Percentiles rank a stretch among this genome's conserved stretches.
Evolutionary conservation across 1,140 invertebrate genomes (phyloP).

Genomic region (Venustaconcha ellipsiformis): DNA sequence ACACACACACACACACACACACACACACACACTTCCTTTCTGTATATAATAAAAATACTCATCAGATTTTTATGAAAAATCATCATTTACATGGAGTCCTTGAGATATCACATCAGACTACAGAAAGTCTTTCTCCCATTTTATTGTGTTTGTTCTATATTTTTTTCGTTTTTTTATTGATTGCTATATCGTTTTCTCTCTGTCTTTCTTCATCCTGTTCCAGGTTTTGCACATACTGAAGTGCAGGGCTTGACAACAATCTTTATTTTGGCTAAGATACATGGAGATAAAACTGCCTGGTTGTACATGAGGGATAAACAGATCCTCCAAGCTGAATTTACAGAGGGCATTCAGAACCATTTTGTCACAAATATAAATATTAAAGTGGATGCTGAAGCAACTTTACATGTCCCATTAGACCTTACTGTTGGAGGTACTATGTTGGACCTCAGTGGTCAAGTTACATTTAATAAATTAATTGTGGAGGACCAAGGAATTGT

Average conservation of each 20-base stretch:
- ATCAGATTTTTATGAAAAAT: no score
- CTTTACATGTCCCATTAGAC: conserved; percentile 47
- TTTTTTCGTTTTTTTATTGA: no score
- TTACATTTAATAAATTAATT: conserved; percentile 51
- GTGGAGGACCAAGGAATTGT: conserved; percentile 45
- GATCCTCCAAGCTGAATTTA: conserved; percentile 42
- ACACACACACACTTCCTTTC: no score
- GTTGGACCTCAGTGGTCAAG: conserved; percentile 39
- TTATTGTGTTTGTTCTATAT: no score
- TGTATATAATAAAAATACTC: no score
- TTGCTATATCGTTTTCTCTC: background rate
- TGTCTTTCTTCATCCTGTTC: background rate
- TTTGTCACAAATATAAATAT: conserved; percentile 46
- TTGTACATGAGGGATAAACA: conserved; percentile 41
- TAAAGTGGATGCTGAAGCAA: conserved; percentile 40
- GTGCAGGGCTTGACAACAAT: conserved; percentile 29
- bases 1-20: no score
- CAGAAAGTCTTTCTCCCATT: no score
- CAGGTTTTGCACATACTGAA: conserved; percentile 47
- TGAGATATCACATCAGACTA: no score
- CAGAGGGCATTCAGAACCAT: conserved; percentile 40
- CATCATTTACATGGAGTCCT: no score
- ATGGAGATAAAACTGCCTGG: conserved; percentile 51
- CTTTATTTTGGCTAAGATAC: conserved; percentile 37
- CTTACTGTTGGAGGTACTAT: conserved; percentile 44